Evolutionary conservation across 2,888 invertebrate genomes (phyloP), one percentile per base, ranked within the genome.

Genomic region (Dasypogon diadema): DNA sequence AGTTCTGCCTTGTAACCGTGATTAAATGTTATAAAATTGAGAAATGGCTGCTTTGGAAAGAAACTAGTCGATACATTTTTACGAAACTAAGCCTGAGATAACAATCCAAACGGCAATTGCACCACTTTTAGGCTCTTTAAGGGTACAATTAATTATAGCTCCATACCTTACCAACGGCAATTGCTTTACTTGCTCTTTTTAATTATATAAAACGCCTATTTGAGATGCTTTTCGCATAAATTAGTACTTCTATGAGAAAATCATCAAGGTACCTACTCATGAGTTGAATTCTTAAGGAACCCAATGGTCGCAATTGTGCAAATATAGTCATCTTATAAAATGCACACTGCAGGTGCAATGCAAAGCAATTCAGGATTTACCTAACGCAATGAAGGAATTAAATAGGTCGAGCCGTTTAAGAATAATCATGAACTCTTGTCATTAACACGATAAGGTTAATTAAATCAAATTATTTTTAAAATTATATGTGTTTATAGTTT

Each of bases 101-200:
- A 54, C 5, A 1, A 37, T 37, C 1, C 18, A 37, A n/a, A 1
- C 10, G 12, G 1, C 37, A 37, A 21, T 65, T 65, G 48, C 65
- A 65, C 46, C 46, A 65, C 24, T 22, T 65, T n/a, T 8, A 42
- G 18, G n/a, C 65, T 65, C 26, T 65, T 65, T 46, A 22, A 65
- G 48, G 65, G 48, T 65, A 65, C 22, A 65, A 2, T 65, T 65
- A 65, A 65, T 65, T 65, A 65, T 65, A 65, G 14, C 14, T 46
- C 24, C n/a, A 0, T 5, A n/a, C 24, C 26, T 46, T 46, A 46
- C 5, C 42, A 21, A 65, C 18, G 6, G 5, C 51, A 8, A 2
- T 16, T 16, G 51, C 51, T 24, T 12, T 24, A 24, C 46, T 65
- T 48, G 48, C 65, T 65, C 48, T 65, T 48, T 65, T 65, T 65